Evolutionary conservation across 2,797 vertebrate species (phyloP), one percentile per base, ranked within the genome.

Genomic region (Esox masquinongy): DNA sequence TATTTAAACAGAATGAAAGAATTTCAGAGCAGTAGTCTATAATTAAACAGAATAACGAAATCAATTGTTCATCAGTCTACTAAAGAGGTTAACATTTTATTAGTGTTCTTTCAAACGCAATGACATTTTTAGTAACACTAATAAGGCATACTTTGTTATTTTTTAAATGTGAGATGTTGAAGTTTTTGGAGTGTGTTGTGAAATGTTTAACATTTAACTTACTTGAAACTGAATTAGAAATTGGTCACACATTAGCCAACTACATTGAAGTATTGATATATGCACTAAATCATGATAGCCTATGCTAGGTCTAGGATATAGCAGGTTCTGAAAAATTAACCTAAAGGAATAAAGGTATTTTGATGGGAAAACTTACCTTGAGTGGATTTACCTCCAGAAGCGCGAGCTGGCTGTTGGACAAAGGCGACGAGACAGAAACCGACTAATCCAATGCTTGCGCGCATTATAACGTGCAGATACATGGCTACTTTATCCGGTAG

Each of bases 311-410:
- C 7, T 50, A 51, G 26, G 47, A 5, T 70, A 49, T 7, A 43
- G 19, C 43, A 3, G 36, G 24, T 26, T 50, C 69, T 15, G 68
- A 24, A 34, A 56, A 34, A 72, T 56, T 36, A 22, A 16, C 29
- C 6, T 39, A 29, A 12, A 34, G 29, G 34, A 72, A 81, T 59
- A 29, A 39, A 49, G 70, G n/a, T 49, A 31, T 76, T 74, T 78
- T 56, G 53, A 79, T 73, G 77, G 72, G 76, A 80, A 87, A 90
- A 90, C 96, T 97, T 97, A 99, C 97, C 97, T 96, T 96, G 97
- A 86, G 91, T 87, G 83, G 90, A 90, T 94, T 93, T 97, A 94
- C 93, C 94, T 89, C 94, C 95, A 92, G 94, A 93, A 78, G 93
- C 92, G 88, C 84, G 90, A 85, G 95, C 94, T 84, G 94, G 90